Evolutionary conservation across 2,113 vertebrate species (phyloP).

Genomic region (Callorhinus ursinus): DNA sequence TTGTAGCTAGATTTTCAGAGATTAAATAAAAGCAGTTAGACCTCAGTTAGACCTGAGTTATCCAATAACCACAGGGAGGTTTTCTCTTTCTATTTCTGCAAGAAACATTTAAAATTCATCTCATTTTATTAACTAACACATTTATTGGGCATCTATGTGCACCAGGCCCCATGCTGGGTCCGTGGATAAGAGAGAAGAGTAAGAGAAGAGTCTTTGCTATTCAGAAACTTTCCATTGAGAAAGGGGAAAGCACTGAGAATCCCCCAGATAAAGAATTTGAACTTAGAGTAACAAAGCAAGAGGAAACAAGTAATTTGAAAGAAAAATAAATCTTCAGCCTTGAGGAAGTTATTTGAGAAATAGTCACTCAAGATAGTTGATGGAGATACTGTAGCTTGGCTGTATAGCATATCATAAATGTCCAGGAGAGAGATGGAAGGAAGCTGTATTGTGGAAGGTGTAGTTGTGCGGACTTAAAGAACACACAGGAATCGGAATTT

Average conservation of each 20-base stretch:
- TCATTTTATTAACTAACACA: constrained; percentile 26
- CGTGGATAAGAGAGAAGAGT: background rate
- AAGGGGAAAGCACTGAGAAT: background rate
- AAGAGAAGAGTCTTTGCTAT: background rate
- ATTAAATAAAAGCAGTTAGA: constrained; percentile 38
- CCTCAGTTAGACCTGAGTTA: background rate
- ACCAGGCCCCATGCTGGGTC: background rate
- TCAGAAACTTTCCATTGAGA: background rate
- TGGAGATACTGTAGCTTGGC: background rate
- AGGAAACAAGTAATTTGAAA: background rate
- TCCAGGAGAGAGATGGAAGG: background rate
- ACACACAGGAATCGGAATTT: background rate
- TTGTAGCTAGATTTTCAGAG: constrained; percentile 6
- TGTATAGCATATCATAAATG: background rate
- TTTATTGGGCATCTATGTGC: background rate
- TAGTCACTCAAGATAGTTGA: background rate
- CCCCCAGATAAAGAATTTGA: background rate
- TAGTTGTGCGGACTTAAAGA: background rate
- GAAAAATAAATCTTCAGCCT: background rate
- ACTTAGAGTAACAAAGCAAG: background rate
- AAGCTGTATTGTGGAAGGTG: background rate
- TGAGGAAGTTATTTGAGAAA: background rate
- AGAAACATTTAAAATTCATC: background rate
- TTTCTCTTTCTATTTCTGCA: background rate
- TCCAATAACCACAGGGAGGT: background rate